Evolutionary conservation across 2,113 vertebrate species (phyloP), one percentile per base, ranked within the genome.

Genomic region (Dicerorhinus sumatrensis): DNA sequence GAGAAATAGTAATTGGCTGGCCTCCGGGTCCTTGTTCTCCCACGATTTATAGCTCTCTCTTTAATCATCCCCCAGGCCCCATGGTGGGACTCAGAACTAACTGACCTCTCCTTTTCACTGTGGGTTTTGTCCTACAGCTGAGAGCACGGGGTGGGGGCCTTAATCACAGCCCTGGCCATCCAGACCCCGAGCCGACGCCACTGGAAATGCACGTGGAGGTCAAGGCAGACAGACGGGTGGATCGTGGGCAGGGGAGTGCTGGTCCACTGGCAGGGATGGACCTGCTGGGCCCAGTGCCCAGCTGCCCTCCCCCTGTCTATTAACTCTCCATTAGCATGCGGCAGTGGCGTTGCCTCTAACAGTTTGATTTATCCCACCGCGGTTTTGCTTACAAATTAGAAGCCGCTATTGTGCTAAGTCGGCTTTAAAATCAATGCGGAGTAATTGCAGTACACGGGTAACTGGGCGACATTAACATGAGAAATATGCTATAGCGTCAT

Each of bases 331-430:
- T 83, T 96, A 98, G 96, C 97, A 94, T 98, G 97, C 95, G 36
- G 79, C 94, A 62, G 67, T 85, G 94, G 46, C 48, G 11, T 82
- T 95, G 69, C 84, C 97, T 97, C 98, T 87, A 98, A 97, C 96
- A 94, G 96, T 98, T 98, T 98, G 98, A 98, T 98, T 98, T 98
- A 98, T 97, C 58, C 95, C 48, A 51, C 80, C 76, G 46, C 18
- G 88, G 82, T 98, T 98, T 98, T 97, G 97, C 98, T 98, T 98
- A 98, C 98, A 98, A 97, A 98, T 98, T 98, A 98, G 98, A 98
- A 98, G 97, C 93, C 0, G 18, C 98, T 98, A 54, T 95, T 98
- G 94, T 95, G 62, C 96, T 96, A 98, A 95, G 97, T 91, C 89
- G 97, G 96, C 65, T 48, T 98, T 98, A 97, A 98, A 98, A 98